phyloP scores from a whole-genome alignment of 2,797 vertebrate species.

The Microchirus variegatus region DNA sequence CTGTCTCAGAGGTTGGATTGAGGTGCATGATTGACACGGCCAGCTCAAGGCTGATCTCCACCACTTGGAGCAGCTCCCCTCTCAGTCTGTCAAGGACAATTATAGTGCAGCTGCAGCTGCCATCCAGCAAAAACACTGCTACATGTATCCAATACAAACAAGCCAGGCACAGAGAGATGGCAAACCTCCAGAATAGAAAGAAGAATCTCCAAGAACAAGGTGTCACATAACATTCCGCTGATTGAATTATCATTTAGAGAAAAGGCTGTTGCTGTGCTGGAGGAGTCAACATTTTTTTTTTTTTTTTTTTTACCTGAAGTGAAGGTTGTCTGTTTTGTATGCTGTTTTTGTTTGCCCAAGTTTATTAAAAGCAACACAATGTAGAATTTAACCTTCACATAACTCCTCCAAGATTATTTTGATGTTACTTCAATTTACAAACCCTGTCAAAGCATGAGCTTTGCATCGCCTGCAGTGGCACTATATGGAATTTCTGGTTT shows the following conservation, averaged over 20 bases:
- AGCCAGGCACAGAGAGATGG: conserved; percentile 33
- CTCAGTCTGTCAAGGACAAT: conserved; percentile 72
- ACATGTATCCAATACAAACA: conserved; percentile 56
- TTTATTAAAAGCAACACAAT: no score
- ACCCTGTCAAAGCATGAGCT: no score
- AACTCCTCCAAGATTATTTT: no score
- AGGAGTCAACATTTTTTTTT: no score
- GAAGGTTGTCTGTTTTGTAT: no score
- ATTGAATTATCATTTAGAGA: conserved; percentile 41
- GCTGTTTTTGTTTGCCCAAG: no score
- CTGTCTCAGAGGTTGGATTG: conserved; percentile 29
- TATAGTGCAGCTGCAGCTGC: conserved; percentile 53
- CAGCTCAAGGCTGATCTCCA: conserved; percentile 53
- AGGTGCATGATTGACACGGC: conserved; percentile 64
- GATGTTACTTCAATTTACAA: no score
- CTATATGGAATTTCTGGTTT: no score
- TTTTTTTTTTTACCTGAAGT: no score
- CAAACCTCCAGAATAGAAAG: conserved; percentile 21
- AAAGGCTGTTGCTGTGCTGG: background rate
- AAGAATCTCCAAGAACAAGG: conserved; percentile 23
- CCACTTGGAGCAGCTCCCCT: conserved; percentile 54
- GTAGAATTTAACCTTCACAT: no score
- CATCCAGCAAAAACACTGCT: conserved; percentile 41
- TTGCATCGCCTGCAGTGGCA: no score
- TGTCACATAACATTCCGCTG: conserved; percentile 24